Evolutionary conservation across 92 coral and sea anemone species (phyloP).

Genomic region (Anthopleura xanthogrammica): DNA sequence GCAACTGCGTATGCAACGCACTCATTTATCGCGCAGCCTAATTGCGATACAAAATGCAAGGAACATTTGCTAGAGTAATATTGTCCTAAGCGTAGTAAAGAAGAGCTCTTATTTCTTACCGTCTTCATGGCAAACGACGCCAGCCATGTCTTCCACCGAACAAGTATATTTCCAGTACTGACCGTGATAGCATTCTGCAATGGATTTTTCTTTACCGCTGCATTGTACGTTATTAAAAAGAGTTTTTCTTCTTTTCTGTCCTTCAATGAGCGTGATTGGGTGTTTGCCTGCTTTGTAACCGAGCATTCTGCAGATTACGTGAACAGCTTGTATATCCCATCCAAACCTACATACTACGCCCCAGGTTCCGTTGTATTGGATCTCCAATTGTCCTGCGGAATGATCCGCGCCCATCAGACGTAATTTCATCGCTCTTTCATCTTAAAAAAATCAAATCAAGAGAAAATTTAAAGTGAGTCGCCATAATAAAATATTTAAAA

Average conservation of each 20-base stretch:
- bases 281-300: neutral
- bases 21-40: too few relatives aligned
- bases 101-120: neutral
- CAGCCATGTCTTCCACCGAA: neutral
- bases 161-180: neutral
- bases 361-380: neutral
- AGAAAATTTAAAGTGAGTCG: too few relatives aligned
- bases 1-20: too few relatives aligned
- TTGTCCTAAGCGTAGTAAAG: neutral
- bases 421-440: neutral
- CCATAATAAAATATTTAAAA: too few relatives aligned
- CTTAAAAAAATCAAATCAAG: neutral
- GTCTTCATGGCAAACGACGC: neutral
- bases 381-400: neutral
- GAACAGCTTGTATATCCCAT: neutral
- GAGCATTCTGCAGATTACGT: neutral
- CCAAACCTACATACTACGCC: neutral
- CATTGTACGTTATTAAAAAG: neutral
- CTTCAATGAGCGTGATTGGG: neutral
- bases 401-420: neutral
- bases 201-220: neutral
- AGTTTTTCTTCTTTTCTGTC: neutral
- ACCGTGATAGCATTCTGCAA: neutral
- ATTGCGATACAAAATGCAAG: neutral
- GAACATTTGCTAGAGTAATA: too few relatives aligned